These are phyloP conservation scores for Brachionus rubens DNA, from an alignment of 1,140 invertebrate species.

Conservation along the genomic window DNA sequence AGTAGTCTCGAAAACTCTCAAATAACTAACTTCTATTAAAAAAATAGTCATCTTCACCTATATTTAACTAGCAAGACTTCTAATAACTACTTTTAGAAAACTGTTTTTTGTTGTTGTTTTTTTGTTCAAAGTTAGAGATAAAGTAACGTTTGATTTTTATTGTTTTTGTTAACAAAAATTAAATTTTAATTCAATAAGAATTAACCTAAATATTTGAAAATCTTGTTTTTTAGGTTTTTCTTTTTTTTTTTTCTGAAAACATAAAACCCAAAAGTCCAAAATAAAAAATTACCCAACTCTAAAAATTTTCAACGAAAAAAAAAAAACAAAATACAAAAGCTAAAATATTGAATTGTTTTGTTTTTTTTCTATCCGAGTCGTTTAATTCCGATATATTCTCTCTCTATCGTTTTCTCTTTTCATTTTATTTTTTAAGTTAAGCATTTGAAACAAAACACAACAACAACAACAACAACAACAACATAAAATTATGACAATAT, in stretches of 20 bases:
- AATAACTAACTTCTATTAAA: background rate
- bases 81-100: too few relatives aligned
- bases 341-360: background rate
- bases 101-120: background rate
- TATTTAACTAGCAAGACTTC: too few relatives aligned
- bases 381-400: background rate
- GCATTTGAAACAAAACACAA: too few relatives aligned
- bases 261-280: too few relatives aligned
- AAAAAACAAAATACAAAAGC: too few relatives aligned
- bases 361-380: background rate
- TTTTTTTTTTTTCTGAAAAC: too few relatives aligned
- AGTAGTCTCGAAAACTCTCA: too few relatives aligned
- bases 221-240: background rate
- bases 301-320: conserved; percentile 3
- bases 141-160: background rate
- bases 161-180: background rate
- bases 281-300: background rate
- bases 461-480: too few relatives aligned
- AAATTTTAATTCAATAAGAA: background rate
- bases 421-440: background rate
- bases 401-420: background rate
- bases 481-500: conserved; percentile 10
- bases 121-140: background rate
- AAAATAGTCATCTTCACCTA: background rate
- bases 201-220: background rate